Evolutionary conservation across 2,113 vertebrate genomes (phyloP), one percentile per base, ranked within the genome.

Genomic region (Panthera tigris): DNA sequence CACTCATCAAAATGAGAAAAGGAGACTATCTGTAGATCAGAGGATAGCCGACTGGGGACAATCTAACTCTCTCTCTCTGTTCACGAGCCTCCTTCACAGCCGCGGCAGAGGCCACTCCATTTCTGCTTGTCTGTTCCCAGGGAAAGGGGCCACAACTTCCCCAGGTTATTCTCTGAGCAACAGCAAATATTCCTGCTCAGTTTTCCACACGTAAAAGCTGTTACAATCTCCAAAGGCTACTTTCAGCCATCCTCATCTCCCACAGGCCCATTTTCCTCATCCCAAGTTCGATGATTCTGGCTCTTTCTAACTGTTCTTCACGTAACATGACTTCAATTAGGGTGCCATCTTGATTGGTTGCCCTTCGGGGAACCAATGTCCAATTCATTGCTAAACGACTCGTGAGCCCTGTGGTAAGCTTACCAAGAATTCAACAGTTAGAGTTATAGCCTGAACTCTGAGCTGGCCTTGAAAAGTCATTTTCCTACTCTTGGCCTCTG

Each of bases 251-350:
- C 12, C 2, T 23, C 12, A 11, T 15, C 25, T 16, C 33, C 36
- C 33, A 16, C 27, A 76, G 31, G 33, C 83, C 84, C 55, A 29
- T 65, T 85, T 94, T 81, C 76, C n/a, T 65, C 91, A 66, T 85
- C 45, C 52, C 66, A 85, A 63, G n/a, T 73, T 87, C 50, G 71
- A 4, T 45, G 12, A 80, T 19, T 94, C 71, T 86, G n/a, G 27
- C 31, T 89, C 55, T 89, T 89, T 69, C 12, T 69, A 45, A 45
- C 25, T 91, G 69, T 55, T 95, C 57, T 97, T 94, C 48, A 71
- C 45, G 73, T 71, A 94, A 63, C 27, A 27, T 79, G 65, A 80
- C 68, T 97, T 97, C 73, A 66, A n/a, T 93, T 93, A 94, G 45
- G 15, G 61, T 76, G 23, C 57, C 71, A 89, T 45, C 15, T 86